These are phyloP conservation scores for Musca domestica DNA, from an alignment of 1,140 invertebrate species.

Conservation along the genomic window DNA sequence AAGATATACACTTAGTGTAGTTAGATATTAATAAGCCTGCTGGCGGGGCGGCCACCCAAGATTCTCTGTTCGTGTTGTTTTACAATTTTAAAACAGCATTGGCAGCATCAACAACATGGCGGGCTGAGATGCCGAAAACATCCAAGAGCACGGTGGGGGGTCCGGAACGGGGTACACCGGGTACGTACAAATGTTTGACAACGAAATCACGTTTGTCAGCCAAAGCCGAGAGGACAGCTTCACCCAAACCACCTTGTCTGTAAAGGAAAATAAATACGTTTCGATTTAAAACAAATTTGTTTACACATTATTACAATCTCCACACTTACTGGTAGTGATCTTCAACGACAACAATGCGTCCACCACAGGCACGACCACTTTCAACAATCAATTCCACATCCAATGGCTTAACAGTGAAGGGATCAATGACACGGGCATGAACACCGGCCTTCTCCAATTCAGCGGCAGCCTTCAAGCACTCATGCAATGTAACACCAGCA, in stretches of 20 bases:
- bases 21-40: too few species aligned
- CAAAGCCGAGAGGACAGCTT: constrained; percentile 85
- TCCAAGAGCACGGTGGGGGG: constrained; percentile 81
- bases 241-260: constrained; percentile 85
- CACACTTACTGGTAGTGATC: constrained; percentile 87
- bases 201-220: constrained; percentile 69
- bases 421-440: constrained; percentile 81
- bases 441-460: constrained; percentile 69
- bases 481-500: constrained; percentile 89
- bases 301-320: background rate
- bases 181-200: constrained; percentile 86
- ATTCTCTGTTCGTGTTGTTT: constrained; percentile 16
- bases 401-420: constrained; percentile 94
- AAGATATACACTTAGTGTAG: too few species aligned
- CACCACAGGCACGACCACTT: constrained; percentile 77
- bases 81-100: constrained; percentile 63
- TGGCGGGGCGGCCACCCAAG: too few species aligned
- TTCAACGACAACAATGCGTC: constrained; percentile 88
- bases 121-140: constrained; percentile 83
- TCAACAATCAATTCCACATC: constrained; percentile 75
- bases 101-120: constrained; percentile 73
- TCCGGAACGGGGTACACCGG: constrained; percentile 86
- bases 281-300: background rate
- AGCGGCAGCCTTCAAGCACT: constrained; percentile 84
- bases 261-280: constrained; percentile 24